These are phyloP conservation scores for Hyposoter dolosus DNA, from an alignment of 2,888 invertebrate genomes.

Conservation along the genomic window DNA sequence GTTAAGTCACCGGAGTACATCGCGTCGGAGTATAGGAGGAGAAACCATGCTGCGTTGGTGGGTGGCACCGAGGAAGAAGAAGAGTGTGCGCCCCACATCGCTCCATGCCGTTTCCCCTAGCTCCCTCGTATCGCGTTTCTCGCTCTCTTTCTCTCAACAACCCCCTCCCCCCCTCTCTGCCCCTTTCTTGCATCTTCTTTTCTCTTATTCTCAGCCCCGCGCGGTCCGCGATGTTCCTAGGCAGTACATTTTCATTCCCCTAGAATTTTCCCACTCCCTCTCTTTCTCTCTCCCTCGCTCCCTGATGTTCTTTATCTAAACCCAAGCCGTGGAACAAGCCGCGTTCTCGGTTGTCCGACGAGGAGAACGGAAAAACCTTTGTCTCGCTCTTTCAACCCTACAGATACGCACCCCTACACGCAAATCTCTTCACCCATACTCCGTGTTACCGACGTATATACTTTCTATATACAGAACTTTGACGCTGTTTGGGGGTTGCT, in stretches of 20 bases:
- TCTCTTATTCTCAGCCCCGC: conserved; percentile 10
- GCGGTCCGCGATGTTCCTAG: conserved; percentile 39
- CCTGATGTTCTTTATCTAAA: neutral
- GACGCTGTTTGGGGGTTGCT: conserved; percentile 61
- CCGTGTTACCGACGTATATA: conserved; percentile 1
- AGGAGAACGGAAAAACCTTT: conserved; percentile 55
- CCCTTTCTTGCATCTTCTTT: conserved; percentile 28
- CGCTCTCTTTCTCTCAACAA: conserved; percentile 17
- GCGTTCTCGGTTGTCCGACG: conserved; percentile 54
- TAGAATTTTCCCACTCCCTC: conserved; percentile 32
- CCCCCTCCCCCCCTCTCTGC: conserved; percentile 15
- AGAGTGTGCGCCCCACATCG: conserved; percentile 84
- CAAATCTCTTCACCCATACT: conserved; percentile 12
- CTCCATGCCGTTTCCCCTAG: conserved; percentile 77
- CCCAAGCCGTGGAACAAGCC: conserved; percentile 18
- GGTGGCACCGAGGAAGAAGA: conserved; percentile 73
- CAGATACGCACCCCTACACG: conserved; percentile 34
- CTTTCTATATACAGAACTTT: conserved; percentile 1
- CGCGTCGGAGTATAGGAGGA: conserved; percentile 17
- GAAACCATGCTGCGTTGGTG: conserved; percentile 52
- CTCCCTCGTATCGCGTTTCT: conserved; percentile 26
- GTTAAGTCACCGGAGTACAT: conserved; percentile 15
- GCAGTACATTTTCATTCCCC: conserved; percentile 61
- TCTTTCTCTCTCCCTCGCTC: conserved; percentile 5
- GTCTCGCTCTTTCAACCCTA: conserved; percentile 54